Conservation (phyloP, 2,113 vertebrate genomes). For the Trochalopteron elliotii region DNA sequence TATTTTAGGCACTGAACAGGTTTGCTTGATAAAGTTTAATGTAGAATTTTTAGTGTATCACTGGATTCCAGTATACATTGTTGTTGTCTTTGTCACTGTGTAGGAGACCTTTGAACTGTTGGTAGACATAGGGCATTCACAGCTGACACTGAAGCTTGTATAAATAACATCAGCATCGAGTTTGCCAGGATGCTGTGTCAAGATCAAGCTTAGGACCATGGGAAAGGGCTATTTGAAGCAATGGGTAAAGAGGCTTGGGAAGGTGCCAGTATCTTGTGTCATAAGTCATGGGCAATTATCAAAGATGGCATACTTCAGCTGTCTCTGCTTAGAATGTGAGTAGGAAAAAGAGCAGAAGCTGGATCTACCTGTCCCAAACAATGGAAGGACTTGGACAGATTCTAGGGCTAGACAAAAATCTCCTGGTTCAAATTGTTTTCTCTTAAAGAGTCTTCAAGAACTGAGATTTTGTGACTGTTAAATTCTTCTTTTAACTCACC, state of each 20-base stretch:
- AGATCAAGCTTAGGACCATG: not conserved
- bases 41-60: not conserved
- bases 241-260: not conserved
- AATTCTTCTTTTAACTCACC: not conserved
- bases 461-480: not conserved
- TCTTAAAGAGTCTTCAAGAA: not conserved
- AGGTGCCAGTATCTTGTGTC: not conserved
- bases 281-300: not conserved
- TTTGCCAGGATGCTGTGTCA: not conserved
- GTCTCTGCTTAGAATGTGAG: not conserved
- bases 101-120: not conserved
- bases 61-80: not conserved
- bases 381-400: not conserved
- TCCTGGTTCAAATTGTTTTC: not conserved
- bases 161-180: rapidly evolving
- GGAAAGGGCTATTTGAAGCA: not conserved
- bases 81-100: not conserved
- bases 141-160: not conserved
- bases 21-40: not conserved
- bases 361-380: not conserved
- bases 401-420: not conserved
- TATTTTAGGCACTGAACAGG: rapidly evolving
- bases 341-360: not conserved
- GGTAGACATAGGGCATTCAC: not conserved
- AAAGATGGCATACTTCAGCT: not conserved